A percentile compares a stretch with the other conserved stretches of the same genome.
Conservation (phyloP, 2,113 vertebrate genomes). For the Spea bombifrons region DNA sequence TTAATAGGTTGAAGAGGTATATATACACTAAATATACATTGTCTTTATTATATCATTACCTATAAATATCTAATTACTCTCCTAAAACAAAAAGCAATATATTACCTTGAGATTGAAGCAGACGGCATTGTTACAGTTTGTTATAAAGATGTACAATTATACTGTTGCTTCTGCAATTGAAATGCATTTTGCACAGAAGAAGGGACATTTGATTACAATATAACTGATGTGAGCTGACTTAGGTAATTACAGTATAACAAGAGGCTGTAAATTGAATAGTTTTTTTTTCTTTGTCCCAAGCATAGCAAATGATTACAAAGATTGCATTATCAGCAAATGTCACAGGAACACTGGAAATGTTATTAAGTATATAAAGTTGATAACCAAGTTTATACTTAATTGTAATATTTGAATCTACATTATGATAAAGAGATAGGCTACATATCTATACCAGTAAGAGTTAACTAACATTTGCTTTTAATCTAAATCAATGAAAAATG, state of each 20-base stretch:
- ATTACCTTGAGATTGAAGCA: conserved; percentile 12
- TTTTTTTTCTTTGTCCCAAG: conserved; percentile 21
- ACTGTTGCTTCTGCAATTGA: conserved; percentile 25
- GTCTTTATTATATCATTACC: no score
- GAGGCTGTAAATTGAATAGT: conserved; percentile 35
- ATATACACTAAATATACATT: no score
- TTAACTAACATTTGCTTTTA: no score
- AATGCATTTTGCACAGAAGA: conserved; percentile 39
- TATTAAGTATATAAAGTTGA: not conserved
- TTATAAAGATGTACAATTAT: conserved; percentile 31
- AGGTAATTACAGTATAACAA: conserved; percentile 44
- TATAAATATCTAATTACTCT: no score
- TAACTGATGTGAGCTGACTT: conserved; percentile 35
- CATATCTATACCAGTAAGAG: no score
- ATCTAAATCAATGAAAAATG: no score
- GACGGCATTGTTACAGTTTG: not conserved
- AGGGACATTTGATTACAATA: conserved; percentile 39
- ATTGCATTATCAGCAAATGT: conserved; percentile 1
- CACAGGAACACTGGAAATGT: not conserved
- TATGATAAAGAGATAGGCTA: no score
- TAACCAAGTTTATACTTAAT: not conserved
- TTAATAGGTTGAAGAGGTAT: no score
- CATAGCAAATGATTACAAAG: conserved; percentile 1
- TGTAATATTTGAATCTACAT: no score
- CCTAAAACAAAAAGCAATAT: not conserved